Conservation (phyloP, 35 echinoderm and acorn worm genomes). For the Amphiura filiformis region DNA sequence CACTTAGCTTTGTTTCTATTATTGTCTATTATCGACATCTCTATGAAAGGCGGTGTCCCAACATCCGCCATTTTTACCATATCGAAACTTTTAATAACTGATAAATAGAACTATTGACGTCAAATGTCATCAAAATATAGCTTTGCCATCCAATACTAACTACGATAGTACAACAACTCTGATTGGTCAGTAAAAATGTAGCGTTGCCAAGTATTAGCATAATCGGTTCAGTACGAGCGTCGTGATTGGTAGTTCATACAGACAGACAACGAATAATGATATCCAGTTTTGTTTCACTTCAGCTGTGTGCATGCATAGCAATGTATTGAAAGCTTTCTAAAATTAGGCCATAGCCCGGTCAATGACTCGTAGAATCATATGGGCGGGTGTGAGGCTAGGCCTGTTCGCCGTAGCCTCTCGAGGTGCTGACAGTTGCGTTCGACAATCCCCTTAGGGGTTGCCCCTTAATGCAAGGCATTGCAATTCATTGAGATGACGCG, state of each 20-base stretch:
- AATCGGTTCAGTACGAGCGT: too few species aligned
- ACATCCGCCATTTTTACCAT: conserved; percentile 2
- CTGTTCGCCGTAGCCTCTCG: background rate
- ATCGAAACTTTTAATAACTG: background rate
- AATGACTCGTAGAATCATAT: background rate
- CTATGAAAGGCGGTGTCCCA: conserved; percentile 2
- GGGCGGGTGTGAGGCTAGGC: conserved; percentile 1
- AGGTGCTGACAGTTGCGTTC: background rate
- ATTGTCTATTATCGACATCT: too few species aligned
- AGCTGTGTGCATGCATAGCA: background rate
- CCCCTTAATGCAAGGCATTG: background rate
- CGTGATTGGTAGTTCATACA: too few species aligned
- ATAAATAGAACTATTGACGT: too few species aligned
- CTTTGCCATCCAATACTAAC: too few species aligned
- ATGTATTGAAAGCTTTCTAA: background rate
- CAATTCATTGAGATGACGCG: background rate
- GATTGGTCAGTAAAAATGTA: too few species aligned
- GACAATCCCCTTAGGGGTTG: background rate
- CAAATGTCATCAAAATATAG: too few species aligned
- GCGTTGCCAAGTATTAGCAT: too few species aligned
- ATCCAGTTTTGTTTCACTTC: background rate
- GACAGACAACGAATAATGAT: background rate
- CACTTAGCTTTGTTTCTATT: background rate
- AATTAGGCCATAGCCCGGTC: background rate
- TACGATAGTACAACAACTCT: too few species aligned